Evolutionary conservation across 2,113 vertebrate species (phyloP).

Genomic region (Pollachius pollachius): DNA sequence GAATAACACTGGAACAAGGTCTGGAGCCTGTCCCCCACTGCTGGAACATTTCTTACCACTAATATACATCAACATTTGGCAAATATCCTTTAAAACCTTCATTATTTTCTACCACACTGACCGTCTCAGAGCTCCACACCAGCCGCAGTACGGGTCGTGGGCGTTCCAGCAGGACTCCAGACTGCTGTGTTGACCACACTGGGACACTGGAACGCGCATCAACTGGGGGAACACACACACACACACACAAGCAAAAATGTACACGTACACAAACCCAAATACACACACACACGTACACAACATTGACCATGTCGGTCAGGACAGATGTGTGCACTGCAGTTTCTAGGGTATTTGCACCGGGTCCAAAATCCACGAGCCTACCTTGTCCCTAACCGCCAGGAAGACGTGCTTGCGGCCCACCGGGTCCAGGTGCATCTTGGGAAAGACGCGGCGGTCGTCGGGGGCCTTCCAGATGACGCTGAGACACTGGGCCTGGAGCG

Average conservation of each 20-base stretch:
- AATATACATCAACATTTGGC: too few species aligned
- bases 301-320: too few species aligned
- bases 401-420: conserved; percentile 80
- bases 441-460: conserved; percentile 77
- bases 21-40: too few species aligned
- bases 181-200: conserved; percentile 69
- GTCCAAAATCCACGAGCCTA: conserved; percentile 40
- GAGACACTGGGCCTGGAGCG: conserved; percentile 76
- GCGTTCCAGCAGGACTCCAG: conserved; percentile 78
- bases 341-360: too few species aligned
- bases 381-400: conserved; percentile 79
- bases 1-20: too few species aligned
- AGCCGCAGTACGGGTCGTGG: conserved; percentile 87
- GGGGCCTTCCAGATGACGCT: conserved; percentile 81
- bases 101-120: conserved; percentile 48
- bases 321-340: too few species aligned
- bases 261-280: not conserved
- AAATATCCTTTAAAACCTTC: too few species aligned
- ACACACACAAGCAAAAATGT: not conserved
- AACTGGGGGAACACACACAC: conserved; percentile 73
- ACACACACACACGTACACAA: too few species aligned
- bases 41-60: too few species aligned
- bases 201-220: conserved; percentile 76
- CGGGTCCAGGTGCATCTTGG: conserved; percentile 81
- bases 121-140: conserved; percentile 73